Base-by-base conservation (phyloP, 2,113 vertebrate genomes). In the Lepisosteus osseus region DNA sequence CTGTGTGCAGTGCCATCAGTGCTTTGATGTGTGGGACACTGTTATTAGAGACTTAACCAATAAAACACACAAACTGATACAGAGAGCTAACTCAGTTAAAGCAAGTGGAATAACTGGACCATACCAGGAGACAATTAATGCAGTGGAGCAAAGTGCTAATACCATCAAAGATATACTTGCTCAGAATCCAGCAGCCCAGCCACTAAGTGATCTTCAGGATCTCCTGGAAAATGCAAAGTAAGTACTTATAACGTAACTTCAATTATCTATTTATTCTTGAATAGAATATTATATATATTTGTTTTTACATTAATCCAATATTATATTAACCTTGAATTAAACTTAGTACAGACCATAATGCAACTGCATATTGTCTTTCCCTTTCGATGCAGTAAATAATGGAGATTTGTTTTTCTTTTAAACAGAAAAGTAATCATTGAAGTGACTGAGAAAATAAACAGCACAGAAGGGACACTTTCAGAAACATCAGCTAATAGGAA, bases 211-310 rank as follows among this genome's bases (percentile, higher is more conserved):
- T 81, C 91, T 98, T 7, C 95, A 93, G 40, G 80, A 84, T 63
- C 94, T 99, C 69, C 92, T 99, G 0, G 93, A 98, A 71, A 94
- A 99, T 82, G 92, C 96, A 42, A 91, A 93, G 97, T 98, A 83
- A 92, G 94, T 92, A 78, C 51, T 51, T 51, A 51, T 2, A 51
- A 51, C 5, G 5, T 51, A 9, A 9, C 9, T 51, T 51, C 47
- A 51, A 9, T 6, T 1, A 9, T 9, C 47, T 9, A 51, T 51
- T 9, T 51, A 51, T 29, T 29, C 29, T 29, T 29, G 29, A 29
- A 29, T 29, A 29, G 29, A 29, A 29, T 29, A 29, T 29, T 29
- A 29, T 29, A 29, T 29, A 29, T 29, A 29, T 29, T 29, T 29
- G 29, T 29, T 29, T 29, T 29, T 1, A 29, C 29, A 29, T 29